Evolutionary conservation across 2,888 invertebrate genomes (phyloP), one percentile per base, ranked within the genome.

Genomic region (Tipula vernalis): DNA sequence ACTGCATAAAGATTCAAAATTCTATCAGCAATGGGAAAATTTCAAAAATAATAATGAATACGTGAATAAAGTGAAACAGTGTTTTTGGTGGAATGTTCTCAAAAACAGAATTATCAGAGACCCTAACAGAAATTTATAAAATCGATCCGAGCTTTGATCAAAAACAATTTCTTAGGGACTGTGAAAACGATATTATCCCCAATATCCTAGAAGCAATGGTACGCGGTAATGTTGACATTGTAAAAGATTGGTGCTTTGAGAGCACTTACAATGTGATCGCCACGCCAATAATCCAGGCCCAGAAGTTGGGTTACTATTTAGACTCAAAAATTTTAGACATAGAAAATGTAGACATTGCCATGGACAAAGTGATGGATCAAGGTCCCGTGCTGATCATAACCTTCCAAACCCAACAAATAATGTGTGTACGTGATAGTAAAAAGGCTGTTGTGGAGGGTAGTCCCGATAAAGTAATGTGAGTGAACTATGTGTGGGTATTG

Each of bases 311-410:
- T 4, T 95, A 95, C 89, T 93, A 92, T 89, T 93, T 97, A 88
- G 96, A 96, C 90, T 96, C 96, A 0, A 97, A 96, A 92, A 95
- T 96, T 88, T 92, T 96, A 87, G 99, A 99, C 90, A 96, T 98
- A 86, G 97, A 97, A 91, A 96, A 97, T 90, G 96, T 98, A 1
- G 98, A 98, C 90, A 92, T 99, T 88, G 95, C 96, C 0, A 98
- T 98, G 95, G 99, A 99, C 0, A 98, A 99, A 92, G 97, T 99
- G 90, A 98, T 99, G 98, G 99, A 99, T 86, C 99, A n/a, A n/a
- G n/a, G n/a, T n/a, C n/a, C n/a, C n/a, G n/a, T n/a, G n/a, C n/a
- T n/a, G n/a, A n/a, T n/a, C n/a, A n/a, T n/a, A n/a, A n/a, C n/a
- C n/a, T n/a, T n/a, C n/a, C n/a, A n/a, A n/a, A n/a, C n/a, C n/a